These are phyloP conservation scores for Ochlodes sylvanus DNA, from an alignment of 2,888 invertebrate species.

Conservation along the genomic window DNA sequence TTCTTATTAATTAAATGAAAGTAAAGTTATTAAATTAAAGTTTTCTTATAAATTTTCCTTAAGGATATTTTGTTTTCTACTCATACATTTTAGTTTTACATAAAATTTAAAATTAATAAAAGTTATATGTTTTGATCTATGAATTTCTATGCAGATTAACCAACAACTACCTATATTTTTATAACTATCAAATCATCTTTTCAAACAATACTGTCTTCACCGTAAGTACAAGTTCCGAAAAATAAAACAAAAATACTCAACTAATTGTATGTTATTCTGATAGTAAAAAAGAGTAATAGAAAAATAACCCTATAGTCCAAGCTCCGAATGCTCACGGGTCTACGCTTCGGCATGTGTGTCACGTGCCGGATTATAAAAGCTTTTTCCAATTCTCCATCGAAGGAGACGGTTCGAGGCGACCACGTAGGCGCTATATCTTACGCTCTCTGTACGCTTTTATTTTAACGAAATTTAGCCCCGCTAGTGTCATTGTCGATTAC, in stretches of 20 bases:
- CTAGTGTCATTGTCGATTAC: conserved; percentile 80
- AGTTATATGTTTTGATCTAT: too few relatives aligned
- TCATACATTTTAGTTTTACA: too few relatives aligned
- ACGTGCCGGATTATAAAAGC: conserved; percentile 84
- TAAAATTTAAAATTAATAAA: too few relatives aligned
- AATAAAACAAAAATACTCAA: neutral
- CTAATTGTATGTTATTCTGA: conserved; percentile 22
- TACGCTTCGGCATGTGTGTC: conserved; percentile 77
- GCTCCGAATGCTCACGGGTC: conserved; percentile 44
- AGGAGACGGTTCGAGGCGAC: conserved; percentile 72
- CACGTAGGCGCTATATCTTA: conserved; percentile 85
- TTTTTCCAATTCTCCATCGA: conserved; percentile 85
- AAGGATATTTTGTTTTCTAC: too few relatives aligned
- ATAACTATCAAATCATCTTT: too few relatives aligned
- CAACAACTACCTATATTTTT: too few relatives aligned
- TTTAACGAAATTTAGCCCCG: conserved; percentile 83
- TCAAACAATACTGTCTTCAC: too few relatives aligned
- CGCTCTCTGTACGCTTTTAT: conserved; percentile 81
- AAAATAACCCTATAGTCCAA: conserved; percentile 51
- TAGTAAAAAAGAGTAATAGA: conserved; percentile 54
- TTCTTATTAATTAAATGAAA: too few relatives aligned
- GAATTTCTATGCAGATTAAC: too few relatives aligned
- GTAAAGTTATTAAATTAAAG: too few relatives aligned
- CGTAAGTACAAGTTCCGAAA: too few relatives aligned
- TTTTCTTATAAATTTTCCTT: too few relatives aligned